These are phyloP conservation scores for Drosophila seclusa DNA, from an alignment of 2,888 invertebrate genomes.

Conservation along the genomic window DNA sequence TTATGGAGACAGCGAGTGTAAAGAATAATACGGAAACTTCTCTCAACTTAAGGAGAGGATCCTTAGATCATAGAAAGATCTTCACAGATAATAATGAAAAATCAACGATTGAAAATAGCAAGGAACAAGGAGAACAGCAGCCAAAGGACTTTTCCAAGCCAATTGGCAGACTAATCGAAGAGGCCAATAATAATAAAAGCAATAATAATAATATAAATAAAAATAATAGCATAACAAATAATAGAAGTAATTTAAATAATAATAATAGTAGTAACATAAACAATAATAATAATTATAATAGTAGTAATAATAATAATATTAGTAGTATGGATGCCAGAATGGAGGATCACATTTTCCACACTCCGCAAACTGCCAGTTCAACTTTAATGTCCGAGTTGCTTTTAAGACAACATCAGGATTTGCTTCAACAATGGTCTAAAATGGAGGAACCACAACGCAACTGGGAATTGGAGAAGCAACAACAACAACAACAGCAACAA, in stretches of 20 bases:
- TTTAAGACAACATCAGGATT: constrained; percentile 62
- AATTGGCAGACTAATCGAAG: neutral
- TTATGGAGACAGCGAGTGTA: neutral
- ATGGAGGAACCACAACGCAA: constrained; percentile 30
- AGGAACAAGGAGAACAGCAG: neutral
- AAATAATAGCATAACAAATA: neutral
- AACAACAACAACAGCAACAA: constrained; percentile 58
- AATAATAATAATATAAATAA: neutral
- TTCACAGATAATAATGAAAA: neutral
- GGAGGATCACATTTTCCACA: constrained; percentile 40
- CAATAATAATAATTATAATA: neutral
- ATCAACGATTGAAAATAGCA: neutral
- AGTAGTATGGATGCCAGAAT: neutral
- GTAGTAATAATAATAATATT: neutral
- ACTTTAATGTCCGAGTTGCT: constrained; percentile 63
- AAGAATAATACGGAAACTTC: neutral
- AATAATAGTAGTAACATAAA: neutral
- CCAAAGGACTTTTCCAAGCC: neutral
- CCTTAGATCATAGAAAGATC: neutral
- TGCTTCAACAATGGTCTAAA: constrained; percentile 57
- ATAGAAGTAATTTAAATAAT: neutral
- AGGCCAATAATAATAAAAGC: neutral
- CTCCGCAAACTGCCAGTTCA: constrained; percentile 25
- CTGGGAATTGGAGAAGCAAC: constrained; percentile 24
- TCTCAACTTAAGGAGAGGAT: neutral